A percentile compares a stretch with the other conserved stretches of the same genome.
phyloP scores from a whole-genome alignment of 2,113 vertebrate genomes.

The Peromyscus maniculatus region DNA sequence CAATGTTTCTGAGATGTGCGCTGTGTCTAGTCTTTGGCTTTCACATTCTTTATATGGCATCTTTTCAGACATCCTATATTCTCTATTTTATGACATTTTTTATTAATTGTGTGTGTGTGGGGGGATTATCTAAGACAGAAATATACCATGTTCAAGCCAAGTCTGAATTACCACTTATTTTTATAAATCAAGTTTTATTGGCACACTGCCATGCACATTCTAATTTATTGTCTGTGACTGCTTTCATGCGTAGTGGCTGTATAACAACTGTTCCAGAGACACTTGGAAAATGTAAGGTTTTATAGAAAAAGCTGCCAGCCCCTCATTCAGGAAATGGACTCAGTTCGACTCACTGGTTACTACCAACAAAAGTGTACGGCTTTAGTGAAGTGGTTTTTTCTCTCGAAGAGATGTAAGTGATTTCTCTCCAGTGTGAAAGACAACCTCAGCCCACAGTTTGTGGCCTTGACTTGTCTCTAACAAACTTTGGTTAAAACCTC shows the following conservation, averaged over 20 bases:
- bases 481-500: background rate
- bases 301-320: background rate
- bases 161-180: background rate
- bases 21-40: background rate
- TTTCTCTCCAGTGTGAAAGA: background rate
- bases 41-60: background rate
- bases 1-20: background rate
- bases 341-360: background rate
- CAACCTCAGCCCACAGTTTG: background rate
- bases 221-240: background rate
- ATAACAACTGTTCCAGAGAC: background rate
- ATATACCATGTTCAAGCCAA: background rate
- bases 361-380: background rate
- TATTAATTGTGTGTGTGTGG: background rate
- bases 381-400: background rate
- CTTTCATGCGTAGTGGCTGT: background rate
- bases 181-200: background rate
- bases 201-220: background rate
- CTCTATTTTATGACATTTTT: background rate
- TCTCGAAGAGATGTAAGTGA: background rate
- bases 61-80: background rate
- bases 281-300: background rate
- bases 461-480: background rate
- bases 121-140: background rate
- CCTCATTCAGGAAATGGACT: background rate